A percentile compares a stretch with the other conserved stretches of the same genome.
These are phyloP conservation scores for Schizaphis graminum DNA, from an alignment of 2,888 invertebrate species.

Conservation along the genomic window DNA sequence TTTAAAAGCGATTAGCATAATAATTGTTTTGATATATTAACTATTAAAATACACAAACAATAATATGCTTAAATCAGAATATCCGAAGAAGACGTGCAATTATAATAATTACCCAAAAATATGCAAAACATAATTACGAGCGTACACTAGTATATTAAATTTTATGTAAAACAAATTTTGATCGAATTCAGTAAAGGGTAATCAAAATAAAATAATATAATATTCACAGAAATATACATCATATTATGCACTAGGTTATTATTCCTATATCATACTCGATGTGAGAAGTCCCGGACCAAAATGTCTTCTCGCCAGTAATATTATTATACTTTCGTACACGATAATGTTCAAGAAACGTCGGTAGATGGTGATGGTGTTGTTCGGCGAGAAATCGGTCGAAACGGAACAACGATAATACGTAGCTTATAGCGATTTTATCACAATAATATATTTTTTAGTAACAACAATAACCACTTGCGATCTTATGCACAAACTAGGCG, in stretches of 20 bases:
- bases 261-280: background rate
- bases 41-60: background rate
- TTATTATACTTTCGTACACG: background rate
- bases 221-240: background rate
- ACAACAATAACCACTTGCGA: background rate
- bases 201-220: background rate
- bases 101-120: background rate
- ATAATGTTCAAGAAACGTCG: background rate
- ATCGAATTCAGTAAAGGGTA: background rate
- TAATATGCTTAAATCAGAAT: background rate
- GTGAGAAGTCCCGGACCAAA: background rate
- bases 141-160: background rate
- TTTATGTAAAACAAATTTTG: background rate
- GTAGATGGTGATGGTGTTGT: background rate
- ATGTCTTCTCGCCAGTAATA: background rate
- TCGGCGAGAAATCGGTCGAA: background rate
- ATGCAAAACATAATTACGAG: background rate
- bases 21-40: background rate
- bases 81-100: background rate
- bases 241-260: background rate
- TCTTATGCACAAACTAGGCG: background rate
- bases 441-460: background rate
- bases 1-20: background rate
- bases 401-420: background rate
- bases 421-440: background rate